These are phyloP conservation scores for Gari tellinella DNA, from an alignment of 2,888 invertebrate genomes.

Conservation along the genomic window DNA sequence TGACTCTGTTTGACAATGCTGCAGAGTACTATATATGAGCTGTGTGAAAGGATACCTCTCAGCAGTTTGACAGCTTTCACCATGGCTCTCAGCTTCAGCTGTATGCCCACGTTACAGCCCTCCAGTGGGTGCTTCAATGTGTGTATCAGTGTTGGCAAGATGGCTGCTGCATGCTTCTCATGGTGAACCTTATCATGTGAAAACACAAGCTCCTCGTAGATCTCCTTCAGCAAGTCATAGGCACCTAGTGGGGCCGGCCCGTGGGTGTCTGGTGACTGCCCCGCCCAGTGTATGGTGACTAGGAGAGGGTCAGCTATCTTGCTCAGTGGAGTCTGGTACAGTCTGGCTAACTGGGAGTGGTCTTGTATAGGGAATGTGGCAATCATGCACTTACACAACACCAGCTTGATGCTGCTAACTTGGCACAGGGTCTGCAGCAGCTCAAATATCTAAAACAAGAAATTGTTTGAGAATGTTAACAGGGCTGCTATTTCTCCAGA, in stretches of 20 bases:
- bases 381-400: constrained; percentile 61
- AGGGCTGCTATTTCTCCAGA: no score
- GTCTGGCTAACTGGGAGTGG: constrained; percentile 40
- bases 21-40: no score
- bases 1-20: no score
- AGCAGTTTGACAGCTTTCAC: constrained; percentile 73
- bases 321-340: constrained; percentile 57
- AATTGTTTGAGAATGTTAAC: no score
- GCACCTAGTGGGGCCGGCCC: constrained; percentile 72
- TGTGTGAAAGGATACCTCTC: constrained; percentile 57
- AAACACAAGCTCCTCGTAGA: constrained; percentile 75
- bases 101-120: constrained; percentile 61
- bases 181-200: constrained; percentile 65
- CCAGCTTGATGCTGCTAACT: constrained; percentile 71
- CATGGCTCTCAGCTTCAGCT: constrained; percentile 73
- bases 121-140: constrained; percentile 58
- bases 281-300: constrained; percentile 78
- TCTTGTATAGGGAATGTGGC: constrained; percentile 62
- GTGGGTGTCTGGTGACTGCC: constrained; percentile 74
- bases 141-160: constrained; percentile 73
- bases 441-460: constrained; percentile 81
- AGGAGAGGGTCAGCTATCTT: constrained; percentile 75
- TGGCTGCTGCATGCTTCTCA: constrained; percentile 64
- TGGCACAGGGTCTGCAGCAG: constrained; percentile 82
- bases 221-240: constrained; percentile 73